A percentile compares a stretch with the other conserved stretches of the same genome.
These are phyloP conservation scores for Netelia virgata DNA, from an alignment of 2,888 invertebrate species.

Conservation along the genomic window DNA sequence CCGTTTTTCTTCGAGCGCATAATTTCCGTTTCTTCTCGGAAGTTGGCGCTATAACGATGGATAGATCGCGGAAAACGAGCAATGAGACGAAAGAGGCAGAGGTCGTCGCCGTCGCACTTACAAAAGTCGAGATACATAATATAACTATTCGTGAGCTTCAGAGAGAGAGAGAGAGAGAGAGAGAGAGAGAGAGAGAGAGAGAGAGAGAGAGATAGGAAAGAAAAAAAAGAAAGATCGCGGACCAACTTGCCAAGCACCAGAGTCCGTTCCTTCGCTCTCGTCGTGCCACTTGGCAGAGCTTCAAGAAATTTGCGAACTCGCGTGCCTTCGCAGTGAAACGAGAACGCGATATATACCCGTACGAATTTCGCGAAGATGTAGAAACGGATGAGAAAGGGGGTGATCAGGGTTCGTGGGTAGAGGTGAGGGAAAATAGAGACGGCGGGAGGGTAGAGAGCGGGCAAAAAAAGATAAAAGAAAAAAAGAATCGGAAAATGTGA, in stretches of 20 bases:
- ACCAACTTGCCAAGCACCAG: slow-evolving; percentile 60
- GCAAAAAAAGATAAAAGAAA: slow-evolving; percentile 33
- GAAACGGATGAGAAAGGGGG: slow-evolving; percentile 44
- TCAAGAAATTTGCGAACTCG: slow-evolving; percentile 75
- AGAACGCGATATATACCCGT: slow-evolving; percentile 45
- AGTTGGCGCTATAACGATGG: slow-evolving; percentile 1
- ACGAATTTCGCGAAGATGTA: background rate
- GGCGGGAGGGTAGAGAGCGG: background rate
- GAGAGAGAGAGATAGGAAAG: background rate
- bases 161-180: slow-evolving; percentile 7
- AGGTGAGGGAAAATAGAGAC: slow-evolving; percentile 24
- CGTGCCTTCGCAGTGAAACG: slow-evolving; percentile 63
- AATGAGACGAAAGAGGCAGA: slow-evolving; percentile 53
- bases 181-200: background rate
- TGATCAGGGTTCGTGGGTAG: slow-evolving; percentile 41
- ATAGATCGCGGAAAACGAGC: slow-evolving; percentile 47
- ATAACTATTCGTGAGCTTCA: background rate
- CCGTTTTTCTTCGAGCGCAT: background rate
- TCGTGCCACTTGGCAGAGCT: slow-evolving; percentile 70
- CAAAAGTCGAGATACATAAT: slow-evolving; percentile 17
- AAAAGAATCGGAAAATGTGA: slow-evolving; percentile 62
- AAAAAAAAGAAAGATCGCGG: slow-evolving; percentile 40
- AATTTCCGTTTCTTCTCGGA: slow-evolving; percentile 1
- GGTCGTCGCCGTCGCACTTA: slow-evolving; percentile 30
- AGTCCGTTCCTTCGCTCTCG: slow-evolving; percentile 17